These are phyloP conservation scores for Linyphia triangularis DNA, from an alignment of 2,888 invertebrate species.

Conservation along the genomic window DNA sequence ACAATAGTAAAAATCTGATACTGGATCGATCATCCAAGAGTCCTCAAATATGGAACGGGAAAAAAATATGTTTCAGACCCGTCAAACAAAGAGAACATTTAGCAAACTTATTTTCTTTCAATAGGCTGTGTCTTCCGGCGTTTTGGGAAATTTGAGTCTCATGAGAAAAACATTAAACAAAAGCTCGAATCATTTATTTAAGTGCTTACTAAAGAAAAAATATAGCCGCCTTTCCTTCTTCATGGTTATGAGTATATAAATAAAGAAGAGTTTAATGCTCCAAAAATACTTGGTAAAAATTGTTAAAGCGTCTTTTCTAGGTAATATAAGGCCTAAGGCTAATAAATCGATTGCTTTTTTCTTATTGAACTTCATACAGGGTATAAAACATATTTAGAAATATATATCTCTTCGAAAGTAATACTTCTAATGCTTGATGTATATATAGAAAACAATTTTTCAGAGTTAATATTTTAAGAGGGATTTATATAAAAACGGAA, in stretches of 20 bases:
- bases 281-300: background rate
- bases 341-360: background rate
- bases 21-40: slow-evolving; percentile 24
- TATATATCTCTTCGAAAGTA: too few species aligned
- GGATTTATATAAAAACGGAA: too few species aligned
- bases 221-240: background rate
- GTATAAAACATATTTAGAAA: too few species aligned
- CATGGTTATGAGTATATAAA: background rate
- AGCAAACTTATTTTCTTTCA: slow-evolving; percentile 15
- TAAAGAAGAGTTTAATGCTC: background rate
- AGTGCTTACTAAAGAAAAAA: slow-evolving; percentile 31
- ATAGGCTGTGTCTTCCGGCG: background rate
- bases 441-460: too few species aligned
- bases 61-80: background rate
- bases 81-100: slow-evolving; percentile 26
- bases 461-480: too few species aligned
- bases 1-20: background rate
- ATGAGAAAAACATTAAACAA: slow-evolving; percentile 33
- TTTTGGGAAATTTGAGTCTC: slow-evolving; percentile 31
- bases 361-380: too few species aligned
- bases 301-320: background rate
- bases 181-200: slow-evolving; percentile 23
- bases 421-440: too few species aligned
- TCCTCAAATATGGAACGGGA: background rate
- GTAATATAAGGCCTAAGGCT: background rate